These are phyloP conservation scores for Heterocephalus glaber DNA, from an alignment of 2,113 vertebrate genomes.

Conservation along the genomic window DNA sequence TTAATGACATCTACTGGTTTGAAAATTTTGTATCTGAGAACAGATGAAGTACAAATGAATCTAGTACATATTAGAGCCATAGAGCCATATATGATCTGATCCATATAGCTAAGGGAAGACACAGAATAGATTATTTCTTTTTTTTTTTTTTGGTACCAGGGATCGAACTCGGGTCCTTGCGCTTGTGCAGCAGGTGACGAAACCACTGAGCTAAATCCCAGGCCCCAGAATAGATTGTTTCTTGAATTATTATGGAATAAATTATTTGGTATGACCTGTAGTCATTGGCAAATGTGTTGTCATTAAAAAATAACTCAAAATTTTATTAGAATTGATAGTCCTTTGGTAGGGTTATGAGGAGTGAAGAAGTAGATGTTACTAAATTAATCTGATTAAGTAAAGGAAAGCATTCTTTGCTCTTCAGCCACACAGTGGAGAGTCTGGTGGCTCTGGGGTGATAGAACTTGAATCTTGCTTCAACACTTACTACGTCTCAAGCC, in stretches of 20 bases:
- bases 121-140: neutral
- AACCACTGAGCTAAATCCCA: no score
- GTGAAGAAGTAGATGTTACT: neutral
- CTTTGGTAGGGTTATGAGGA: neutral
- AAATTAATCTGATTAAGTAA: neutral
- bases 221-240: neutral
- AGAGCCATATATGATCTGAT: neutral
- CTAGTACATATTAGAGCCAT: no score
- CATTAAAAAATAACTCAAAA: neutral
- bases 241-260: neutral
- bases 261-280: neutral
- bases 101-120: neutral
- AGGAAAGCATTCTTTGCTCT: neutral
- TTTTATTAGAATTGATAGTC: neutral
- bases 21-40: neutral
- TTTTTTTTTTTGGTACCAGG: no score
- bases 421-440: neutral
- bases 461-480: neutral
- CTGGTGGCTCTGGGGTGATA: neutral
- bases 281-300: neutral
- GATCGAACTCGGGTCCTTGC: no score
- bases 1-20: neutral
- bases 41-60: neutral
- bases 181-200: no score
- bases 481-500: no score